Base-by-base conservation (phyloP, 2,797 vertebrate genomes). In the Gymnocypris eckloni region DNA sequence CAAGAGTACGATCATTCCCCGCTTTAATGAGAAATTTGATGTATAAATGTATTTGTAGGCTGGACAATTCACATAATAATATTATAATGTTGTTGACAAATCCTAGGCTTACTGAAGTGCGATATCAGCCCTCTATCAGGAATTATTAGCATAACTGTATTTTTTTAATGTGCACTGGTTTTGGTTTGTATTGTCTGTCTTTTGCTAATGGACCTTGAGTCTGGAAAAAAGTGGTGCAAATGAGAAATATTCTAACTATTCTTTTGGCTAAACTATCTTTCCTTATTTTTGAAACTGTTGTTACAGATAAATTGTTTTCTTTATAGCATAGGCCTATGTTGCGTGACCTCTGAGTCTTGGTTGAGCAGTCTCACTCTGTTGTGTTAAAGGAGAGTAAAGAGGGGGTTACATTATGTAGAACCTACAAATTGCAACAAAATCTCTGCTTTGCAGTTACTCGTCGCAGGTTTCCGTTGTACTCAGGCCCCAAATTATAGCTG, bases 341-440 rank as follows among this genome's bases (percentile, higher is more conserved):
- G 33, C n/a, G 22, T 0, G 41, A 50, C 69, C 15, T 37, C 70
- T 56, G 28, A 5, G 6, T 59, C n/a, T 25, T 16, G 22, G 52
- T 16, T 9, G 54, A 48, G 25, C 54, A 61, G 54, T 93, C 93
- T 93, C 94, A 89, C 93, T 95, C 95, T 96, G 95, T 94, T 93
- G 94, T 94, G 94, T 92, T 93, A 28, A 93, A 37, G 37, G 22
- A 4, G 93, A 95, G 4, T 18, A 86, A 80, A 76, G 41, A 93
- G 91, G 93, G n/a, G 95, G 92, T 96, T 96, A 95, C 94, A 96
- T 96, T 96, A 95, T 96, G 25, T 61, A 96, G 52, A 45, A 13
- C 96, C 96, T 95, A 95, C n/a, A 92, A 95, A 95, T 93, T 95
- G 95, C 96, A 94, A 96, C 97, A 97, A 98, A 98, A 96, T 95